phyloP scores from a whole-genome alignment of 1,140 invertebrate species.

The Papilio polytes region DNA sequence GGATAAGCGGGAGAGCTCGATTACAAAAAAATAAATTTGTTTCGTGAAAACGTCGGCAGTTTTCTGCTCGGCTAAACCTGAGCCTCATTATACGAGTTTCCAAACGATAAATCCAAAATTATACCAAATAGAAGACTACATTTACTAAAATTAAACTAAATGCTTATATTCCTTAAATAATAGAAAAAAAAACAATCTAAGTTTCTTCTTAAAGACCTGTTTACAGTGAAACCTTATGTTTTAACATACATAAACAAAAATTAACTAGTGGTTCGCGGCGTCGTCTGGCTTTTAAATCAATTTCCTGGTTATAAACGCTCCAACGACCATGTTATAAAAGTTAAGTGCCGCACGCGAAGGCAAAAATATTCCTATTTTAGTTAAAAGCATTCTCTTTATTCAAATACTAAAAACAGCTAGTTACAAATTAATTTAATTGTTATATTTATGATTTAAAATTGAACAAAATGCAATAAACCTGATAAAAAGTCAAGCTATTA shows the following conservation, averaged over 20 bases:
- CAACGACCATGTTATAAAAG: slow-evolving; percentile 16
- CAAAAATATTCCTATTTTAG: not conserved
- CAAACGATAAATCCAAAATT: slow-evolving; percentile 14
- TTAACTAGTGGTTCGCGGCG: slow-evolving; percentile 2
- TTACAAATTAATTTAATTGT: too few species aligned
- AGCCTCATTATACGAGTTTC: slow-evolving; percentile 6
- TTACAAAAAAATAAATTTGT: slow-evolving; percentile 13
- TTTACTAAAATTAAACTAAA: not conserved
- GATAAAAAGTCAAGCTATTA: too few species aligned
- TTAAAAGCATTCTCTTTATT: slow-evolving; percentile 17
- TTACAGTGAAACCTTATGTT: too few species aligned
- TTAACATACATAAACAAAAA: slow-evolving; percentile 7
- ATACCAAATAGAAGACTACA: not conserved
- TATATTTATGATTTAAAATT: too few species aligned
- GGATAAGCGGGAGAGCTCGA: not conserved
- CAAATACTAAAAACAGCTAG: not conserved
- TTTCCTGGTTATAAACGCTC: slow-evolving; percentile 10
- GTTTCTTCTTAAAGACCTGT: not conserved
- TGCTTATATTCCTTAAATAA: not conserved
- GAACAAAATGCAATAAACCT: too few species aligned
- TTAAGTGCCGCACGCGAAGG: slow-evolving; percentile 2
- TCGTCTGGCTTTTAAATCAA: slow-evolving; percentile 18
- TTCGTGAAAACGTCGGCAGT: slow-evolving; percentile 9
- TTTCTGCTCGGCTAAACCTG: slow-evolving; percentile 9
- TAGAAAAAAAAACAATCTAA: not conserved